Base-by-base conservation (phyloP, 2,113 vertebrate genomes). In the Pycnonotus jocosus region DNA sequence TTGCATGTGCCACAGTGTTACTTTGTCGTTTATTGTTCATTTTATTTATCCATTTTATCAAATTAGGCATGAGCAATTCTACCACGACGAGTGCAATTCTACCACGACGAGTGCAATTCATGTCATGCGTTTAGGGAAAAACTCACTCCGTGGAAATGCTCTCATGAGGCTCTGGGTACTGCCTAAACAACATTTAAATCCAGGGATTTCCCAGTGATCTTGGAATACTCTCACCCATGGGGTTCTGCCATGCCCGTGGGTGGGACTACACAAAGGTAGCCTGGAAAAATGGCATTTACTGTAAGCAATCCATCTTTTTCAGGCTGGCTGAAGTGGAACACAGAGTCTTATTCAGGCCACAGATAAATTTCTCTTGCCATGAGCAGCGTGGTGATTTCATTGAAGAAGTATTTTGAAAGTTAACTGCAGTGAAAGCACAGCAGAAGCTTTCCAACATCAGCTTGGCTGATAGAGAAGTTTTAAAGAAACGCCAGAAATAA, bases 401-500 rank as follows among this genome's bases (percentile, higher is more conserved):
- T 91, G 86, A 54, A 88, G 84, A 94, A 76, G 53, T 57, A 86
- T 96, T 96, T 83, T 82, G 42, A 65, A 92, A 92, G 65, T 83
- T 56, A 78, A 53, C 58, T 92, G 51, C 60, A 83, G 38, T 66
- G 68, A 90, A 93, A 92, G 72, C 51, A 35, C 58, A 86, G 79
- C 68, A 86, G 66, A 80, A 73, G 37, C 84, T 92, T 92, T 90
- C 91, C 58, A 95, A 81, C 40, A 79, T 86, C 77, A 88, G 45
- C 79, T 90, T 95, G 72, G 85, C 84, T 81, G 60, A 92, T 83
- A 56, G 40, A 78, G 40, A 60, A 78, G 72, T 88, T 88, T 84
- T 84, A 95, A 93, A 84, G 88, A 86, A 94, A 91, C 86, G 40
- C 64, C 86, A 96, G 80, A 83, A 96, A 94, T 93, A 96, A 96